These are phyloP conservation scores for Strongylocentrotus purpuratus DNA, from an alignment of 35 echinoderm and acorn worm species.

Conservation along the genomic window DNA sequence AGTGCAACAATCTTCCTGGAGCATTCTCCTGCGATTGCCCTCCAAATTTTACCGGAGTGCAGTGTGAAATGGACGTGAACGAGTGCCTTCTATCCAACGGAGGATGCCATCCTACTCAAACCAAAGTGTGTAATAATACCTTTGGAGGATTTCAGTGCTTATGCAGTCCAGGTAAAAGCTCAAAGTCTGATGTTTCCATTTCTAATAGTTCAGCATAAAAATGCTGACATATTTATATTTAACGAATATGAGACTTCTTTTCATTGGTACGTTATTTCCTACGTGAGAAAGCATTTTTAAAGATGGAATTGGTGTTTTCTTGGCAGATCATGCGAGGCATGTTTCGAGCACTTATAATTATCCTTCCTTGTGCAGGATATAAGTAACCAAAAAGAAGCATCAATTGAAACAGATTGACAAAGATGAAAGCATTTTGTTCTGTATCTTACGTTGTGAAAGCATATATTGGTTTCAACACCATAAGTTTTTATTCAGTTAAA, in stretches of 20 bases:
- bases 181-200: too few relatives aligned
- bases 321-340: background rate
- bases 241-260: too few relatives aligned
- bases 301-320: too few relatives aligned
- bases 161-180: conserved; percentile 68
- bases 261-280: too few relatives aligned
- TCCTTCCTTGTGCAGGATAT: background rate
- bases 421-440: too few relatives aligned
- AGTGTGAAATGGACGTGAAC: conserved; percentile 79
- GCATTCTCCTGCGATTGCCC: conserved; percentile 77
- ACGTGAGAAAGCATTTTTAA: too few relatives aligned
- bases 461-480: background rate
- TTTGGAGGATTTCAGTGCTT: conserved; percentile 78
- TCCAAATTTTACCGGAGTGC: conserved; percentile 63
- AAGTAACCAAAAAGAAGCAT: background rate
- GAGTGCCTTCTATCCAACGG: conserved; percentile 62
- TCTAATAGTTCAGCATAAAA: too few relatives aligned
- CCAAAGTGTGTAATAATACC: conserved; percentile 78
- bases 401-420: too few relatives aligned
- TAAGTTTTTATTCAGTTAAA: background rate
- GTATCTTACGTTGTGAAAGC: background rate
- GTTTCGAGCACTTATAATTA: background rate
- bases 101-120: conserved; percentile 69
- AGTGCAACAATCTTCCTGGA: conserved; percentile 66
- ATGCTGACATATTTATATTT: too few relatives aligned